phyloP scores from a whole-genome alignment of 1,140 invertebrate species.

The Steinernema khuongi region DNA sequence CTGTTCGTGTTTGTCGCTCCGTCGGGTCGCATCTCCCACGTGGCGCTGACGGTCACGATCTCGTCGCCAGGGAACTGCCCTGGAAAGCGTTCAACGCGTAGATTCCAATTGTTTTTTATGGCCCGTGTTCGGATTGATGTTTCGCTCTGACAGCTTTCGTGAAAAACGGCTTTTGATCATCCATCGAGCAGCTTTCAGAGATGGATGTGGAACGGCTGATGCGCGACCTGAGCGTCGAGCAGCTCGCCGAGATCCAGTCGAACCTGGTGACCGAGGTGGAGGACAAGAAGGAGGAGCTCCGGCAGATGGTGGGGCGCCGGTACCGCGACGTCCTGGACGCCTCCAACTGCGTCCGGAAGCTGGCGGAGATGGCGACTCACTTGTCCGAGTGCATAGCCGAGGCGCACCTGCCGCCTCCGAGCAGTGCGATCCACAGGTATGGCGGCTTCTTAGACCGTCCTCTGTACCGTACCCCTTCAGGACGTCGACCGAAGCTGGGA shows the following conservation, averaged over 20 bases:
- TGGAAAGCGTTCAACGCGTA: too few species aligned
- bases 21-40: not conserved
- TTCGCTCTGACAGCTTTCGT: not conserved
- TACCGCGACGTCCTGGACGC: conserved; percentile 60
- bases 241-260: conserved; percentile 48
- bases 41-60: not conserved
- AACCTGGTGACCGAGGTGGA: conserved; percentile 51
- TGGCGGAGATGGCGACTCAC: conserved; percentile 19
- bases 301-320: conserved; percentile 59
- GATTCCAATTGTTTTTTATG: conserved; percentile 18
- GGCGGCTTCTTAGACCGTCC: not conserved
- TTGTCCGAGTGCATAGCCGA: conserved; percentile 10
- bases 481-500: not conserved
- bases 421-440: conserved; percentile 2
- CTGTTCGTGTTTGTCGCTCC: not conserved
- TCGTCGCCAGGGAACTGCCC: too few species aligned
- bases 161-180: too few species aligned
- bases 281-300: conserved; percentile 62
- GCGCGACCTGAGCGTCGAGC: conserved; percentile 53
- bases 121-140: conserved; percentile 9
- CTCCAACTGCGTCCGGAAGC: conserved; percentile 51
- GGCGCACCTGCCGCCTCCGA: conserved; percentile 6
- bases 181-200: not conserved
- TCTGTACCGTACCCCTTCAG: not conserved
- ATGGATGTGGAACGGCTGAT: conserved; percentile 54